phyloP scores from a whole-genome alignment of 1,140 invertebrate species.

The Drosophila ficusphila region DNA sequence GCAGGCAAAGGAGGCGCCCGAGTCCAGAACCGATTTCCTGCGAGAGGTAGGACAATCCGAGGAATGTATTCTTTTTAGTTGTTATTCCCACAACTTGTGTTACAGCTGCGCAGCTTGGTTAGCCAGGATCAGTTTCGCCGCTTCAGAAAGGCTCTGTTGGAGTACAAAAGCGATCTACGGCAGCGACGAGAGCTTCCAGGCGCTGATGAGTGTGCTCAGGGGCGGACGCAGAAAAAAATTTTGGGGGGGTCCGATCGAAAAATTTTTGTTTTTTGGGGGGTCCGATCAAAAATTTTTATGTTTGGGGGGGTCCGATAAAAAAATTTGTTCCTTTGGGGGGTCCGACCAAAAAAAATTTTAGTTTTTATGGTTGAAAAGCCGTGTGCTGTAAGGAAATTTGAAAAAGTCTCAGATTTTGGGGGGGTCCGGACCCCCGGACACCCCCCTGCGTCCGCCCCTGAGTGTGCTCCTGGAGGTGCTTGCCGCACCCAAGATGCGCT shows the following conservation, averaged over 20 bases:
- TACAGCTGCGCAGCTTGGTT: slow-evolving; percentile 77
- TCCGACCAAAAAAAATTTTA: too few species aligned
- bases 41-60: slow-evolving; percentile 45
- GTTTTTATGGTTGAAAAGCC: too few species aligned
- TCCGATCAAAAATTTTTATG: too few species aligned
- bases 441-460: too few species aligned
- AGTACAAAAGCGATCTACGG: slow-evolving; percentile 86
- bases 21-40: slow-evolving; percentile 79
- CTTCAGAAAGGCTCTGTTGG: slow-evolving; percentile 86
- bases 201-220: slow-evolving; percentile 85
- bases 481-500: slow-evolving; percentile 84
- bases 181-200: slow-evolving; percentile 85
- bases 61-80: background rate
- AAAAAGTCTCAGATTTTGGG: too few species aligned
- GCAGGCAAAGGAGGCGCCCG: slow-evolving; percentile 46
- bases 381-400: too few species aligned
- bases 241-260: too few species aligned
- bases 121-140: slow-evolving; percentile 85
- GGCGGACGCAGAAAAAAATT: too few species aligned
- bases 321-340: too few species aligned
- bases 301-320: too few species aligned
- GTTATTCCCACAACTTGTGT: background rate
- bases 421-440: too few species aligned
- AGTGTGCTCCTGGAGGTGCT: slow-evolving; percentile 85
- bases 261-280: too few species aligned